Evolutionary conservation across 2,113 vertebrate species (phyloP).

Genomic region (Trachemys scripta): DNA sequence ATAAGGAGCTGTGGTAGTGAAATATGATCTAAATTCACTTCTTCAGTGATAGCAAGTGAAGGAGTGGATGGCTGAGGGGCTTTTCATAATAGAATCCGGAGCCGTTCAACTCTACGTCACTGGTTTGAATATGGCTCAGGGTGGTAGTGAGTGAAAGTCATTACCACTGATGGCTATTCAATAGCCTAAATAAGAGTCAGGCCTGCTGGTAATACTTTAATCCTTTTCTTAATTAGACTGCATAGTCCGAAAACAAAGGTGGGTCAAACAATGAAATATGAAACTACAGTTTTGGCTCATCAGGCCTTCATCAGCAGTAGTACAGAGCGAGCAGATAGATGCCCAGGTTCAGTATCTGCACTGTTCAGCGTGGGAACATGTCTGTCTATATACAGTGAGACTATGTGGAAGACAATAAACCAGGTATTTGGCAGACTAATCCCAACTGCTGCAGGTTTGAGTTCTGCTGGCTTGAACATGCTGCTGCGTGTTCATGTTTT

Average conservation of each 20-base stretch:
- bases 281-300: background rate
- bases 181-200: background rate
- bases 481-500: background rate
- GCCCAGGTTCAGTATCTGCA: background rate
- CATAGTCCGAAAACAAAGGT: background rate
- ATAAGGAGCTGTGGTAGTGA: fast-evolving
- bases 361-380: background rate
- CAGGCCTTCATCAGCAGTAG: background rate
- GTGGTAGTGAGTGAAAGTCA: background rate
- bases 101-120: background rate
- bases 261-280: background rate
- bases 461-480: background rate
- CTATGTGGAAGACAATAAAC: background rate
- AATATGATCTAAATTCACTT: background rate
- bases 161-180: background rate
- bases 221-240: background rate
- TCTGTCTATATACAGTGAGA: background rate
- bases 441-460: background rate
- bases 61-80: background rate
- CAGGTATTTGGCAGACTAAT: background rate
- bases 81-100: background rate
- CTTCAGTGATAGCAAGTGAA: background rate
- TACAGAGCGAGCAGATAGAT: background rate
- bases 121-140: background rate
- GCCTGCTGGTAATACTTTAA: background rate